Conservation (phyloP, 2,888 invertebrate species). For the Chydorus sphaericus region DNA sequence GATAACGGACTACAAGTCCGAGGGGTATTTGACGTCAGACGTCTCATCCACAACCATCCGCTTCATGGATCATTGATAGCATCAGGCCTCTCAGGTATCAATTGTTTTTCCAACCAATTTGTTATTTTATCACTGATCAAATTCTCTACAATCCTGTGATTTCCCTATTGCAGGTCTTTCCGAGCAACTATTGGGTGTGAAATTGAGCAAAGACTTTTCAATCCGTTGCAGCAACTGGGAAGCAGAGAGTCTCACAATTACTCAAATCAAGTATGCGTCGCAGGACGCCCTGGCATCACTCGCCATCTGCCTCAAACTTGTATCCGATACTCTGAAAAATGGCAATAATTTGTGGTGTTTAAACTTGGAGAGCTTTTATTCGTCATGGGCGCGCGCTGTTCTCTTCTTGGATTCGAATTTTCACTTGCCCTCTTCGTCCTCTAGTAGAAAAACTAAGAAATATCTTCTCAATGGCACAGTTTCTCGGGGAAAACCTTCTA, state of each 20-base stretch:
- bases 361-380: not conserved
- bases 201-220: slow-evolving; percentile 49
- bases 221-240: slow-evolving; percentile 64
- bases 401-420: not conserved
- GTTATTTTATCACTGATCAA: not conserved
- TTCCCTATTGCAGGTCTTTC: slow-evolving; percentile 42
- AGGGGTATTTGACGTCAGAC: slow-evolving; percentile 48
- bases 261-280: slow-evolving; percentile 59
- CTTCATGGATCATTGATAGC: not conserved
- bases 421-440: not conserved
- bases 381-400: not conserved
- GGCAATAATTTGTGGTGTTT: not conserved
- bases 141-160: not conserved
- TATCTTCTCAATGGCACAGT: not conserved
- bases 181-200: slow-evolving; percentile 40
- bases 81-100: not conserved
- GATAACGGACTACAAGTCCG: slow-evolving; percentile 47
- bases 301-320: slow-evolving; percentile 41
- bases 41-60: slow-evolving; percentile 35
- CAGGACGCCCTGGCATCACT: slow-evolving; percentile 56
- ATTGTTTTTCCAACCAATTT: no score
- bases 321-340: slow-evolving; percentile 8
- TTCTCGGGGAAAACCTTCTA: not conserved
- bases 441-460: not conserved
- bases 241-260: slow-evolving; percentile 38